Evolutionary conservation across 2,797 vertebrate genomes (phyloP), one percentile per base, ranked within the genome.

Genomic region (Microcaecilia unicolor): DNA sequence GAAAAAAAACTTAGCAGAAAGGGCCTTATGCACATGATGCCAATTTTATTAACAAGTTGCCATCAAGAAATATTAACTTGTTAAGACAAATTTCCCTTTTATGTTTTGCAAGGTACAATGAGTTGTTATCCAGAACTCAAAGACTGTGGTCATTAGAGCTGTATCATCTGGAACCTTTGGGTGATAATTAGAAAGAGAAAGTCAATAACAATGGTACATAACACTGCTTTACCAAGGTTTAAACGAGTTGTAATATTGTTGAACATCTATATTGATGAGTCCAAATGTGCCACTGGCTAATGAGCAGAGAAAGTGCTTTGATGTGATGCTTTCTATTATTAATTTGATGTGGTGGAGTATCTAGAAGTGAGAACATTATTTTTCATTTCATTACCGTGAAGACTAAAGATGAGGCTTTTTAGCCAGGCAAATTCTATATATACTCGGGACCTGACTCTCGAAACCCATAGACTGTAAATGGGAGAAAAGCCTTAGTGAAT

Each of bases 221-320:
- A 72, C 61, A 78, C 65, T 69, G 72, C 67, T 83, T 79, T 64
- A 76, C 72, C 45, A 73, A 83, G 76, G 78, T 78, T 79, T 78
- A 80, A 80, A 74, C 74, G 65, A 76, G 68, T 76, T 78, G 74
- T 66, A 76, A 72, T 77, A 77, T 71, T 76, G 75, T 68, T 76
- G 74, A 80, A 77, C 72, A 79, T 69, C 70, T 81, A 78, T 77
- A 78, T 77, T 79, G 80, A 83, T 81, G 74, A 76, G 60, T 58
- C 64, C 55, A 65, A 70, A 70, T 71, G 70, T 75, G 78, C 78
- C 63, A 78, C 65, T 64, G 72, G 74, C 73, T 74, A 80, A 74
- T 80, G 72, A 80, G 58, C 67, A 74, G 61, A 66, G 66, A 57
- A 29, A 62, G 42, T 44, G 41, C 61, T 74, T 71, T 66, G 63